Base-by-base conservation (phyloP, 2,113 vertebrate species). In the Spheniscus mendiculus region DNA sequence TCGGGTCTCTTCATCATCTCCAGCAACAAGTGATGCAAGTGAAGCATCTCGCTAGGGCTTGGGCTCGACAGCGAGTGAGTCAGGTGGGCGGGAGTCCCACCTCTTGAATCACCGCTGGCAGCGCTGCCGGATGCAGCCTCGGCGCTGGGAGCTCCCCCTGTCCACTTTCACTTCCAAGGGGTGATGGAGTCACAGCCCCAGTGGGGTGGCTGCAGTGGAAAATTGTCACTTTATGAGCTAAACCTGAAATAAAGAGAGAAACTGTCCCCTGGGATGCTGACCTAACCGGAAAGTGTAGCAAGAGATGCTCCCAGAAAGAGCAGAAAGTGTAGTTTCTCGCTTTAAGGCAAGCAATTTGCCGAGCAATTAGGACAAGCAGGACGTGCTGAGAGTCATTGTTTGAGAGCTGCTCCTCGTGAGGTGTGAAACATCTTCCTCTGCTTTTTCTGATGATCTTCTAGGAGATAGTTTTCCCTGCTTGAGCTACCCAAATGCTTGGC, bases 111-210 rank as follows among this genome's bases (percentile, higher is more conserved):
- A 91, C 38, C 2, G 6, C 79, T 77, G 89, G 77, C 36, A 62
- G 52, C 1, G 0, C 23, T 22, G 72, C 67, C 0, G 5, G 50
- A 12, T 3, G 0, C 9, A 15, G 45, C 26, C 15, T 13, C 1
- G 0, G 49, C 19, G 7, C 32, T 15, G 27, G 70, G 20, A 79
- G 26, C 6, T 12, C 4, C 23, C 5, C 32, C 84, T 45, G 38
- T 17, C 49, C 3, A 0, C 44, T 80, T n/a, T 32, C 40, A 5
- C 9, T 66, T 42, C 11, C 30, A 3, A 63, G 36, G n/a, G 42
- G 42, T 29, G 59, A 53, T 47, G 61, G 65, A 77, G 32, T 89
- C 83, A 87, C 61, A 12, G 12, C 19, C 27, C 27, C 32, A 2
- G 0, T 13, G 45, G n/a, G 17, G 32, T 10, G 6, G 5, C 15